These are phyloP conservation scores for Calidris pygmaea DNA, from an alignment of 2,113 vertebrate genomes.

Conservation along the genomic window DNA sequence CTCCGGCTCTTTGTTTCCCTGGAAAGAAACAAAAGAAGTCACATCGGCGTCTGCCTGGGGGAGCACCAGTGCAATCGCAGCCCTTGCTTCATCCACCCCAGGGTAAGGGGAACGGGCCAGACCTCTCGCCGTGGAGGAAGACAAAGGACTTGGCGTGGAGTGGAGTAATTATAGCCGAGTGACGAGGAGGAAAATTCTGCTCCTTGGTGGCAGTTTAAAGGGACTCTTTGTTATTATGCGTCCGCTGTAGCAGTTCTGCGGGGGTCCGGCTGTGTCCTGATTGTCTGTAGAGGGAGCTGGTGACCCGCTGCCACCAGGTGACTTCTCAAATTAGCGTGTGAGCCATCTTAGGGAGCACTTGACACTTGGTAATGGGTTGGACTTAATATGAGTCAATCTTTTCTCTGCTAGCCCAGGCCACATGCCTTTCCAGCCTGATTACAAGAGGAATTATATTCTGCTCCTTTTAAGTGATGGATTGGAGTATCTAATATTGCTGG, in stretches of 20 bases:
- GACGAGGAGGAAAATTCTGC: neutral
- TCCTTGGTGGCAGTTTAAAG: neutral
- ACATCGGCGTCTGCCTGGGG: neutral
- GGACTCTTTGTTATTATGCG: conserved; percentile 18
- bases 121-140: neutral
- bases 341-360: conserved; percentile 56
- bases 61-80: neutral
- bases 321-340: conserved; percentile 36
- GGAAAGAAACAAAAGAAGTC: conserved; percentile 45
- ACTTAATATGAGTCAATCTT: conserved; percentile 33
- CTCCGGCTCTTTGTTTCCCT: conserved; percentile 33
- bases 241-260: neutral
- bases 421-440: conserved; percentile 8
- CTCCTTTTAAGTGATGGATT: neutral
- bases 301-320: conserved; percentile 63
- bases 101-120: neutral
- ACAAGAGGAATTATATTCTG: neutral
- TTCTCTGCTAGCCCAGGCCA: neutral
- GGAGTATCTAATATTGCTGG: neutral
- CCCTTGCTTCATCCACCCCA: neutral
- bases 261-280: conserved; percentile 49
- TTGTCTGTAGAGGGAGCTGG: conserved; percentile 68
- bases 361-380: conserved; percentile 40
- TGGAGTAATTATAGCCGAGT: neutral
- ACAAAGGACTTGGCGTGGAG: neutral